Evolutionary conservation across 2,113 vertebrate genomes (phyloP).

Genomic region (Pseudolaguvia tuberculata): DNA sequence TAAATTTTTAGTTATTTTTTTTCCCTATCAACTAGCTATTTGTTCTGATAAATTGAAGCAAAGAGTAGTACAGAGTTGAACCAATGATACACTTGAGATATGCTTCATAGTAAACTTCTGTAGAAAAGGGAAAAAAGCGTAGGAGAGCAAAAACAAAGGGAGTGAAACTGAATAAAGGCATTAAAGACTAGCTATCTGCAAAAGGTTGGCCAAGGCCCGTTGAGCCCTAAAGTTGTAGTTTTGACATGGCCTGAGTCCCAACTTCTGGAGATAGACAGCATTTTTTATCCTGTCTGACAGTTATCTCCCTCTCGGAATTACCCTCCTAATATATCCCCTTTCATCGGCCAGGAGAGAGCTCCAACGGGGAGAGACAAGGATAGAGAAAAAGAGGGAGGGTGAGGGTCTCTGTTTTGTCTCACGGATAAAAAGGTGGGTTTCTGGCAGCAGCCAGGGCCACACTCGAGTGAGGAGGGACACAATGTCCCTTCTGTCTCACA

Average conservation of each 20-base stretch:
- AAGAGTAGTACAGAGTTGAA: too few species aligned
- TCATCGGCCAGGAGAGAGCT: conserved; percentile 58
- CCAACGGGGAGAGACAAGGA: conserved; percentile 50
- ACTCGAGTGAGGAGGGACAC: conserved; percentile 67
- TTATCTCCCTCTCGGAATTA: conserved; percentile 67
- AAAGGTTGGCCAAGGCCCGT: conserved; percentile 62
- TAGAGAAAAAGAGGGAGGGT: conserved; percentile 31
- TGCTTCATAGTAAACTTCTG: background rate
- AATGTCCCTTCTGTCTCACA: conserved; percentile 68
- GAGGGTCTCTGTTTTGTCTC: conserved; percentile 69
- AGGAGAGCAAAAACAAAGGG: background rate
- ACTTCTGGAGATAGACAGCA: conserved; percentile 61
- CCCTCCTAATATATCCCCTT: conserved; percentile 62
- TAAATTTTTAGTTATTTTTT: conserved; percentile 2
- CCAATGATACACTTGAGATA: conserved; percentile 7
- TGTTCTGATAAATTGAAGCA: background rate
- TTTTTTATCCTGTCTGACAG: conserved; percentile 69
- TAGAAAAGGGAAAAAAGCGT: background rate
- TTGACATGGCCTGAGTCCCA: conserved; percentile 62
- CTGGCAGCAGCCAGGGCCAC: conserved; percentile 59
- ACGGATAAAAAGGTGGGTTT: conserved; percentile 70
- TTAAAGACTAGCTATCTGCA: conserved; percentile 23
- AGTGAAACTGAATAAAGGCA: conserved; percentile 16
- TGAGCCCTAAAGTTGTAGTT: conserved; percentile 69
- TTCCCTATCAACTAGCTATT: background rate